Base-by-base conservation (phyloP, 2,888 invertebrate genomes). In the Lepeophtheirus nordmannii region DNA sequence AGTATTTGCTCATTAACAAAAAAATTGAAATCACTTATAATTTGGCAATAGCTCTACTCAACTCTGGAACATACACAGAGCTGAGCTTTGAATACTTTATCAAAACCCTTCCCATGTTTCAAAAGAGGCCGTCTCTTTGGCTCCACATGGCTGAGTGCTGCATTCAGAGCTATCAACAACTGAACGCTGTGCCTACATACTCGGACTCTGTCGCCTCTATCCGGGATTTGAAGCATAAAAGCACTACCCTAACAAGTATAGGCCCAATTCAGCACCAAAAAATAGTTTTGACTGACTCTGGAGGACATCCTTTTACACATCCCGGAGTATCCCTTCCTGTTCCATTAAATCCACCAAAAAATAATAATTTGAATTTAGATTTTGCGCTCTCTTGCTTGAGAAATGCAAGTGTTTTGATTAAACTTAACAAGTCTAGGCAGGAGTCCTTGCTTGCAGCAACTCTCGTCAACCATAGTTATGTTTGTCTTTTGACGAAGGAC, bases 291-390 rank as follows among this genome's bases (percentile, higher is more conserved):
- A 14, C n/a, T 17, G 17, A 46, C 53, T 17, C 53, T 17, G 17
- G 53, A 5, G 53, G 53, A 17, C 17, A 14, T n/a, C 17, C 53
- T 8, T 30, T 30, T 30, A 30, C 30, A 30, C 30, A 30, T 30
- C 30, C 30, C 30, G 30, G 30, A 30, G 30, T 30, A 30, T 30
- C 30, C 30, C 3, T 30, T 30, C 30, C 30, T 30, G n/a, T n/a
- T 46, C 53, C 53, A 14, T 17, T 46, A n/a, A 14, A 46, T 46
- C 53, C 53, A 17, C 53, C 53, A 2, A 46, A 46, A 46, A 46
- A 46, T 46, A 46, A 46, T 14, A 46, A 46, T 46, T 46, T 46
- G 53, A 46, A 46, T 17, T 17, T 46, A n/a, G 53, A 46, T 46
- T 46, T 46, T 46, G 53, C n/a, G 2, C 53, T 46, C 17, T 46